Evolutionary conservation across 2,888 invertebrate genomes (phyloP).

Genomic region (Apoda limacodes): DNA sequence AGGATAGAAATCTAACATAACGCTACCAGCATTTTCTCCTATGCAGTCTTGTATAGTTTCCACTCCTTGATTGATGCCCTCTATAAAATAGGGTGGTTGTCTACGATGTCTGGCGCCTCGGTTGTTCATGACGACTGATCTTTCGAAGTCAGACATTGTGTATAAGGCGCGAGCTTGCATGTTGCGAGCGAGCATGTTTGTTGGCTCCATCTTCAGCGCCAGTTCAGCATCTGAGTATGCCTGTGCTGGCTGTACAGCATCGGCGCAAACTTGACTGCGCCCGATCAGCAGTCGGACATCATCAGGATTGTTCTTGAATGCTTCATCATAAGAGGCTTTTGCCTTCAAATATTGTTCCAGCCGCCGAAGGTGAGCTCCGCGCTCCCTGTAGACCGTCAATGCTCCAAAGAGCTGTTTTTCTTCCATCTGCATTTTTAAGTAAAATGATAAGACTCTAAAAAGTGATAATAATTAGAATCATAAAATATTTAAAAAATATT

Average conservation of each 20-base stretch:
- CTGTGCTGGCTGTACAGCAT: conserved; percentile 51
- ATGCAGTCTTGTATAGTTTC: conserved; percentile 62
- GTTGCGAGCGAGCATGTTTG: conserved; percentile 51
- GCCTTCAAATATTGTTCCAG: conserved; percentile 59
- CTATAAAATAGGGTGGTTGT: conserved; percentile 55
- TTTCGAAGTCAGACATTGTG: conserved; percentile 58
- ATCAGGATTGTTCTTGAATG: conserved; percentile 38
- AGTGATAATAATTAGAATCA: no score
- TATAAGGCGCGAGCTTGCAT: conserved; percentile 61
- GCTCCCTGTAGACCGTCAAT: conserved; percentile 53
- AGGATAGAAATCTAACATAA: conserved; percentile 53
- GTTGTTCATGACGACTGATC: conserved; percentile 55
- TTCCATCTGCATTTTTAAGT: no score
- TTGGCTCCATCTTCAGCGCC: conserved; percentile 49
- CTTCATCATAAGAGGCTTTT: conserved; percentile 52
- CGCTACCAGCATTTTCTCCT: conserved; percentile 50
- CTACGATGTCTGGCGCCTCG: conserved; percentile 41
- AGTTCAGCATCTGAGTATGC: conserved; percentile 54
- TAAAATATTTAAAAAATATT: no score
- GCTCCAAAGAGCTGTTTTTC: conserved; percentile 49
- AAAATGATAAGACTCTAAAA: no score
- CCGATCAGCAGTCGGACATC: conserved; percentile 50
- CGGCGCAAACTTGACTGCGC: conserved; percentile 53
- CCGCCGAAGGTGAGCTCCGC: conserved; percentile 49
- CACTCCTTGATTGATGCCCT: conserved; percentile 56